Base-by-base conservation (phyloP, 2,888 invertebrate genomes). In the Lysandra coridon region DNA sequence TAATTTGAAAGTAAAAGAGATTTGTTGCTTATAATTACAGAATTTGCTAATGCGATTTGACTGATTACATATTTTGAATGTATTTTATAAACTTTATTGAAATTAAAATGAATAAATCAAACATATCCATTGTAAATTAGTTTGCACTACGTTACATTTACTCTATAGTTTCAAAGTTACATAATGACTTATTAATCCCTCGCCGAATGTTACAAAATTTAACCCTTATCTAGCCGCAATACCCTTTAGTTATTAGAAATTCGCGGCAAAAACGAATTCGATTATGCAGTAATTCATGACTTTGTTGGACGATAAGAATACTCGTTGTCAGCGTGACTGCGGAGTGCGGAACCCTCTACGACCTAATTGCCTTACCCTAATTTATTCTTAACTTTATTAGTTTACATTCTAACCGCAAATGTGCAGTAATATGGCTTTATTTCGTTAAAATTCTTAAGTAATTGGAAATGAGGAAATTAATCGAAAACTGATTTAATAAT, bases 291-390 rank as follows among this genome's bases (percentile, higher is more conserved):
- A 76, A 76, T 76, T 76, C 57, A 76, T 53, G 30, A 57, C 17
- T 76, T 76, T 76, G 33, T 76, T 76, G 14, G 33, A 76, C 30
- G 76, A 76, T 76, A 57, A 76, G 53, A 76, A 76, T 76, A 17
- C 30, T 53, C 49, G 2, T 57, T 33, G 76, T 76, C 76, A 76
- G 76, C 76, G 57, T 76, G 74, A 23, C 44, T 44, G 44, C 74
- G 33, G 14, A 30, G 14, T 33, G 37, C 73, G 74, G 10, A 44
- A 74, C 44, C 74, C 23, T 74, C 74, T 44, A 40, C n/a, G 10
- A 7, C n/a, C 23, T 74, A 74, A 74, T 74, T 74, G 74, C 74
- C 44, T 74, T 1, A 3, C 44, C 23, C 40, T 74, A 44, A 74
- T 74, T n/a, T 74, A 74, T 74, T 74, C n/a, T 44, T 4, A 74